phyloP scores from a whole-genome alignment of 1,140 invertebrate species.

The Vollenhovia emeryi region DNA sequence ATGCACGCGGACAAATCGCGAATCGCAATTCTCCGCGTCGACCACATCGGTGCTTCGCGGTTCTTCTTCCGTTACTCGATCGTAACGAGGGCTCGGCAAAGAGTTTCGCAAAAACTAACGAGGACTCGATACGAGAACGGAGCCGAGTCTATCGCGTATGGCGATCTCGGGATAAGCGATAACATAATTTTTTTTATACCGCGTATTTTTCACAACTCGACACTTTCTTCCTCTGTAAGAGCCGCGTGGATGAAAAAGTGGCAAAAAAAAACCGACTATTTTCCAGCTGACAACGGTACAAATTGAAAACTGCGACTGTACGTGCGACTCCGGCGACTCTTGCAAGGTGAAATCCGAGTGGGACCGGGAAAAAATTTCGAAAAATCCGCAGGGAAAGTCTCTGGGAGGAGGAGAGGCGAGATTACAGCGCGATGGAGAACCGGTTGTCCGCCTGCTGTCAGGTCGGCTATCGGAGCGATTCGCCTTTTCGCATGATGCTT shows the following conservation, averaged over 20 bases:
- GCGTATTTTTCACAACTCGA: not conserved
- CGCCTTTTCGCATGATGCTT: slow-evolving; percentile 9
- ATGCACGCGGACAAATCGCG: not conserved
- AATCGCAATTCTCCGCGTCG: not conserved
- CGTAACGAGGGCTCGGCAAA: not conserved
- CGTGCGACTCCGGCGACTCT: not conserved
- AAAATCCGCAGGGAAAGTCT: slow-evolving; percentile 46
- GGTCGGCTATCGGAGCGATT: not conserved
- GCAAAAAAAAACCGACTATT: not conserved
- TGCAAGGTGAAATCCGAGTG: slow-evolving; percentile 31
- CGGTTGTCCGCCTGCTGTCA: slow-evolving; percentile 29
- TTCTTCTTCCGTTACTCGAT: not conserved
- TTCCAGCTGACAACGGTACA: not conserved
- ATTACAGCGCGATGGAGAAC: slow-evolving; percentile 27
- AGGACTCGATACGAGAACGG: not conserved
- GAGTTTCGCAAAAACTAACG: not conserved
- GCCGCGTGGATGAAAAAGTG: not conserved
- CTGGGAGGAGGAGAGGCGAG: not conserved
- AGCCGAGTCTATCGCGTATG: not conserved
- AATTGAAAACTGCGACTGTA: not conserved
- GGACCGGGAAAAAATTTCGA: slow-evolving; percentile 18
- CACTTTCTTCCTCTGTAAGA: not conserved
- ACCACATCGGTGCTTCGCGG: not conserved
- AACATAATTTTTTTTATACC: not conserved
- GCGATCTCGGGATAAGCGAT: not conserved